These are phyloP conservation scores for Campoletis sonorensis DNA, from an alignment of 1,140 invertebrate species.

Conservation along the genomic window DNA sequence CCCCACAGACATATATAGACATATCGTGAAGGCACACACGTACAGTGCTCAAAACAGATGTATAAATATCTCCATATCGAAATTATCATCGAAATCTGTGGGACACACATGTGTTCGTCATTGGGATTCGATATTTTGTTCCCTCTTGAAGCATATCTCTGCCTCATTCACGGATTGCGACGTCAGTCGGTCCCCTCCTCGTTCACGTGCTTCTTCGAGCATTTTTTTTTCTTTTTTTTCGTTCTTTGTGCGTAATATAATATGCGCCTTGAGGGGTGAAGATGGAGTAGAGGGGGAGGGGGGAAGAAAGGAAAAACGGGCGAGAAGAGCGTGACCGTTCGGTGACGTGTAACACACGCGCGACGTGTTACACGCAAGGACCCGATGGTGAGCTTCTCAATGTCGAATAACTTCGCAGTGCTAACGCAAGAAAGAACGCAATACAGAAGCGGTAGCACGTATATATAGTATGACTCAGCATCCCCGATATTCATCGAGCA, in stretches of 20 bases:
- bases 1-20: too few relatives aligned
- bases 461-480: constrained; percentile 67
- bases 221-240: constrained; percentile 25
- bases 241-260: constrained; percentile 61
- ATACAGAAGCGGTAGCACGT: constrained; percentile 38
- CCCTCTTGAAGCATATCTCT: constrained; percentile 60
- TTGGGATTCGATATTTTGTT: not conserved
- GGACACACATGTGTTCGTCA: not conserved
- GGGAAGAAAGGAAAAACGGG: constrained; percentile 6
- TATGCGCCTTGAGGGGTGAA: constrained; percentile 71
- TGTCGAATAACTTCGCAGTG: constrained; percentile 33
- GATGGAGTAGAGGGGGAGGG: constrained; percentile 54
- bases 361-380: constrained; percentile 27
- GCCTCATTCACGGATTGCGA: constrained; percentile 73
- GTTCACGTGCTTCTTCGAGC: not conserved
- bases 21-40: not conserved
- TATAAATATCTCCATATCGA: not conserved
- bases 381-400: constrained; percentile 16
- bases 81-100: constrained; percentile 21
- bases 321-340: constrained; percentile 42
- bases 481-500: constrained; percentile 47
- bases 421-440: constrained; percentile 21
- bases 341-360: constrained; percentile 42
- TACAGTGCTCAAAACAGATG: too few relatives aligned
- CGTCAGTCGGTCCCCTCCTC: constrained; percentile 61